These are phyloP conservation scores for Caretta caretta DNA, from an alignment of 2,113 vertebrate species.

Conservation along the genomic window DNA sequence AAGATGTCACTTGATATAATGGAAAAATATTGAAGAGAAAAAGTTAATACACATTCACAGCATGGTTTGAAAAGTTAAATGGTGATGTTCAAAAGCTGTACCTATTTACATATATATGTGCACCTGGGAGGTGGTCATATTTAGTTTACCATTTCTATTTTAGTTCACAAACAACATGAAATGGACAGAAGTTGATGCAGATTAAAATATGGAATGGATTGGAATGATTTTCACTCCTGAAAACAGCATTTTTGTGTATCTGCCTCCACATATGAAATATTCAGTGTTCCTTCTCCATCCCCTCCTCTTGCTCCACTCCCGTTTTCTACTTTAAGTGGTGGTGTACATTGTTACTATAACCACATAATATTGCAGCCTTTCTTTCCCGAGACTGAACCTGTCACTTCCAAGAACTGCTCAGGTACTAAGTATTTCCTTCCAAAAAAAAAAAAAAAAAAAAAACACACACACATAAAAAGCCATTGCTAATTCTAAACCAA, in stretches of 20 bases:
- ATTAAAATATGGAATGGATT: not conserved
- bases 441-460: no score
- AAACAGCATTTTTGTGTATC: not conserved
- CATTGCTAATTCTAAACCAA: not conserved
- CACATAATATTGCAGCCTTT: not conserved
- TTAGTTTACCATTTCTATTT: not conserved
- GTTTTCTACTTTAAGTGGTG: not conserved
- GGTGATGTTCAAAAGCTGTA: not conserved
- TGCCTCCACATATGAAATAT: not conserved
- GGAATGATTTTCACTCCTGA: not conserved
- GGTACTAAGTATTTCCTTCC: not conserved
- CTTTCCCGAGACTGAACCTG: not conserved
- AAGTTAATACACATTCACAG: not conserved
- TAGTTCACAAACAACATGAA: not conserved
- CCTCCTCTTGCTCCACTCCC: not conserved
- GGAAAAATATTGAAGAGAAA: not conserved
- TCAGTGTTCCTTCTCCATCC: not conserved
- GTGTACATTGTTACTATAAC: not conserved
- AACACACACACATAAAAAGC: not conserved
- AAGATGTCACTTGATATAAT: not conserved
- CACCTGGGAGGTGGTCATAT: not conserved
- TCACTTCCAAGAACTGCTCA: not conserved
- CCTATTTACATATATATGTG: fast-evolving
- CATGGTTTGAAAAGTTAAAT: not conserved
- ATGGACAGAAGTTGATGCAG: not conserved